Conservation (phyloP, 2,888 invertebrate genomes). For the Mythimna loreyi region DNA sequence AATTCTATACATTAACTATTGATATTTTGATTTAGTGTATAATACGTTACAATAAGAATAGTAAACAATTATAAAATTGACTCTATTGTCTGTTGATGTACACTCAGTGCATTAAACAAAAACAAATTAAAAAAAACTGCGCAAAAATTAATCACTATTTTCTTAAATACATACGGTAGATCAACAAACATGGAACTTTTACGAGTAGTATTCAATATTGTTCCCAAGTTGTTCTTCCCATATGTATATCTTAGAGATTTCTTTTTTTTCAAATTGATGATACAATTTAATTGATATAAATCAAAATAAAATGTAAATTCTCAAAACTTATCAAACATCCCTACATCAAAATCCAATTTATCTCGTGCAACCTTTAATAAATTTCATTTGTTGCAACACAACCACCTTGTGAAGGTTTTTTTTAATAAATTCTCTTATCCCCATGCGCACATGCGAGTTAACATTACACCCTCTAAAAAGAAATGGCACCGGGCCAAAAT, state of each 20-base stretch:
- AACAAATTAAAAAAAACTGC: neutral
- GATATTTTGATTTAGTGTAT: conserved; percentile 60
- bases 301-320: conserved; percentile 5
- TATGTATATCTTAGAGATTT: neutral
- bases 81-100: conserved; percentile 60
- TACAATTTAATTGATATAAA: conserved; percentile 3
- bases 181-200: neutral
- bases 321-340: neutral
- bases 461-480: neutral
- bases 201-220: neutral
- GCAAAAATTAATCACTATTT: neutral
- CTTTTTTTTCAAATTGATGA: neutral
- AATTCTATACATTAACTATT: conserved; percentile 49
- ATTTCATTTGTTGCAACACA: neutral
- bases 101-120: conserved; percentile 60
- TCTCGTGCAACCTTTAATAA: neutral
- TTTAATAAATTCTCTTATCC: neutral
- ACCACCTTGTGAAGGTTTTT: neutral
- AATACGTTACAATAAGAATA: conserved; percentile 59
- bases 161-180: conserved; percentile 21
- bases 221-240: neutral
- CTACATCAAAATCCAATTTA: neutral
- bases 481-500: conserved; percentile 31
- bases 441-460: conserved; percentile 7
- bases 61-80: conserved; percentile 66